Percentiles rank a stretch among this genome's conserved stretches.
phyloP scores from a whole-genome alignment of 2,797 vertebrate species.

The Pyrrhura leucotis region DNA sequence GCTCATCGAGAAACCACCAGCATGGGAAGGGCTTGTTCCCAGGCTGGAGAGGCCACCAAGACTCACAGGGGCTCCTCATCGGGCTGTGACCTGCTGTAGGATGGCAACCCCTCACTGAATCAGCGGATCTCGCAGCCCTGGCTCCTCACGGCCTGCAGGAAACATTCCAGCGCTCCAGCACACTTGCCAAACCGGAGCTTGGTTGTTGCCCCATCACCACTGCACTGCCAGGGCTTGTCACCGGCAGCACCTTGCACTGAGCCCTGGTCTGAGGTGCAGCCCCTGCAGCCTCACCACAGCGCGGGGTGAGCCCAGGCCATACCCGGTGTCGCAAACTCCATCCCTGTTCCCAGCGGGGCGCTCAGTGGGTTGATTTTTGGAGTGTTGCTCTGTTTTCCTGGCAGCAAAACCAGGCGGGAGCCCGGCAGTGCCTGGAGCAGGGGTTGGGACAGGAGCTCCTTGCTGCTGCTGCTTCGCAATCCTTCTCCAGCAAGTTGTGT shows the following conservation, averaged over 20 bases:
- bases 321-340: neutral
- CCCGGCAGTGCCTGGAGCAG: conserved; percentile 36
- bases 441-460: conserved; percentile 23
- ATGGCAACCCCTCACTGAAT: neutral
- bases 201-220: neutral
- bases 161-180: neutral
- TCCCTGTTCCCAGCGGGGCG: neutral
- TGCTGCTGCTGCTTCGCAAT: neutral
- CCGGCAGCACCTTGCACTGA: neutral
- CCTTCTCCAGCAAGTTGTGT: neutral
- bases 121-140: neutral
- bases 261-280: neutral
- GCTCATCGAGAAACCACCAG: neutral
- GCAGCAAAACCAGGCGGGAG: conserved; percentile 15
- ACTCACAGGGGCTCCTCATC: neutral
- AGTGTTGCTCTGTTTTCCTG: neutral
- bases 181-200: neutral
- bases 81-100: neutral
- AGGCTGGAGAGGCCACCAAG: neutral
- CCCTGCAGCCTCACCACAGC: neutral
- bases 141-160: neutral
- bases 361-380: neutral
- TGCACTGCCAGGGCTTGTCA: neutral
- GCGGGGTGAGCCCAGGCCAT: neutral
- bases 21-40: neutral